A percentile compares a stretch with the other conserved stretches of the same genome.
Evolutionary conservation across 2,797 vertebrate genomes (phyloP).

Genomic region (Meda fulgida): DNA sequence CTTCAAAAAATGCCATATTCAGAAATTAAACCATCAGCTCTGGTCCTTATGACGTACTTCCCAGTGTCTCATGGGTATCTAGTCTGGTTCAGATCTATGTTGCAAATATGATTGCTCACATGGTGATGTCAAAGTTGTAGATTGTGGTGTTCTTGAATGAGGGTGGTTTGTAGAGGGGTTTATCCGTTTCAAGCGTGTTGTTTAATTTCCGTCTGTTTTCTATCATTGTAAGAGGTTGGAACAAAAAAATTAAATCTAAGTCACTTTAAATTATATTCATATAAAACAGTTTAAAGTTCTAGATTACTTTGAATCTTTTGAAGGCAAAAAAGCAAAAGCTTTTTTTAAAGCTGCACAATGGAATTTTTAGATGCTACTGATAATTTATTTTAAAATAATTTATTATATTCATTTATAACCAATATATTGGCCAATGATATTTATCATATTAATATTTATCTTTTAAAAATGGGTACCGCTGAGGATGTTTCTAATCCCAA

Average conservation of each 20-base stretch:
- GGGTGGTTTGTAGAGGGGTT: neutral
- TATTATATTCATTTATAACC: too few relatives aligned
- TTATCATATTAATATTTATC: too few relatives aligned
- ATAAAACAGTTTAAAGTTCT: neutral
- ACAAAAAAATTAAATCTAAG: neutral
- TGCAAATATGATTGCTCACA: neutral
- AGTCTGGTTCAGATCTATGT: slow-evolving; percentile 3
- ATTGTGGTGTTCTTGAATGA: neutral
- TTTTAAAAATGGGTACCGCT: neutral
- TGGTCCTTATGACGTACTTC: slow-evolving; percentile 10
- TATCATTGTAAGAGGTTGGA: neutral
- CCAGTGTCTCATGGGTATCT: neutral
- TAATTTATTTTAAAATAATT: too few relatives aligned
- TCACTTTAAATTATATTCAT: neutral
- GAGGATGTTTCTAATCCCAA: neutral
- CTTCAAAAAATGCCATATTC: slow-evolving; percentile 5
- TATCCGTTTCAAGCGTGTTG: neutral
- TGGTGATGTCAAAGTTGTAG: neutral
- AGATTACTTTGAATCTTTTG: neutral
- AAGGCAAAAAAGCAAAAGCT: neutral
- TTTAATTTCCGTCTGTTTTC: neutral
- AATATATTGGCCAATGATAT: too few relatives aligned
- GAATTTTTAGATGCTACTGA: too few relatives aligned
- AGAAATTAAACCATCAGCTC: slow-evolving; percentile 6
- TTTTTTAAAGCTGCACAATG: neutral